Evolutionary conservation across 2,113 vertebrate genomes (phyloP).

Genomic region (Holacanthus passer): DNA sequence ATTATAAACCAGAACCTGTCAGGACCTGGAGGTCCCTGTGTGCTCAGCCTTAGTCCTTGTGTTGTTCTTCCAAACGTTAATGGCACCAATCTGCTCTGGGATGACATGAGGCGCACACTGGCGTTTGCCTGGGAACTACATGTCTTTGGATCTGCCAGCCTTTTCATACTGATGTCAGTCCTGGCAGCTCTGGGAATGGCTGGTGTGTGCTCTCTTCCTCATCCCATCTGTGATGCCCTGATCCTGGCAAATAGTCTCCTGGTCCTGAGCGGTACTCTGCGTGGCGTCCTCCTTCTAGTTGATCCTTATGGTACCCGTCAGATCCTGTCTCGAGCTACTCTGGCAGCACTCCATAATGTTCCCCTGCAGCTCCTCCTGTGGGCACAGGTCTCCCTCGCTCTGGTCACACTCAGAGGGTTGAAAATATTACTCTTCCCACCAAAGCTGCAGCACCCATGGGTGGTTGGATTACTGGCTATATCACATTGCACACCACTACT

Average conservation of each 20-base stretch:
- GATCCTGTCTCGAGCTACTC: constrained; percentile 75
- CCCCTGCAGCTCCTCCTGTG: constrained; percentile 88
- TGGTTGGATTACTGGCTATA: constrained; percentile 77
- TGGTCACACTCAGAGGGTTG: constrained; percentile 81
- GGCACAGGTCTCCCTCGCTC: constrained; percentile 84
- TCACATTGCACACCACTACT: constrained; percentile 80
- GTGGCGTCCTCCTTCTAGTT: constrained; percentile 86
- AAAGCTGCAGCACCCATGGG: constrained; percentile 76
- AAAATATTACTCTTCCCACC: constrained; percentile 79
- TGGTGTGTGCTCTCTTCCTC: constrained; percentile 66
- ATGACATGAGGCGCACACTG: constrained; percentile 87
- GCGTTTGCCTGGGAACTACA: constrained; percentile 91
- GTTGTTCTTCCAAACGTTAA: constrained; percentile 76
- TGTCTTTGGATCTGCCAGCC: constrained; percentile 85
- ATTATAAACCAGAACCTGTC: constrained; percentile 30
- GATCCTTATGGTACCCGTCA: constrained; percentile 89
- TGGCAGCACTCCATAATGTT: constrained; percentile 87
- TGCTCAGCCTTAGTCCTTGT: constrained; percentile 71
- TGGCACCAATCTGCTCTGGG: constrained; percentile 86
- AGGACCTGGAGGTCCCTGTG: constrained; percentile 46
- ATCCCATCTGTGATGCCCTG: constrained; percentile 72
- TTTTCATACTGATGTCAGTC: constrained; percentile 84
- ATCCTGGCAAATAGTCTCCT: constrained; percentile 82
- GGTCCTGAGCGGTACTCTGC: constrained; percentile 82
- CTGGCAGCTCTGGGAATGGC: constrained; percentile 80